These are phyloP conservation scores for Leucopternis melanops DNA, from an alignment of 2,113 vertebrate species.

Conservation along the genomic window DNA sequence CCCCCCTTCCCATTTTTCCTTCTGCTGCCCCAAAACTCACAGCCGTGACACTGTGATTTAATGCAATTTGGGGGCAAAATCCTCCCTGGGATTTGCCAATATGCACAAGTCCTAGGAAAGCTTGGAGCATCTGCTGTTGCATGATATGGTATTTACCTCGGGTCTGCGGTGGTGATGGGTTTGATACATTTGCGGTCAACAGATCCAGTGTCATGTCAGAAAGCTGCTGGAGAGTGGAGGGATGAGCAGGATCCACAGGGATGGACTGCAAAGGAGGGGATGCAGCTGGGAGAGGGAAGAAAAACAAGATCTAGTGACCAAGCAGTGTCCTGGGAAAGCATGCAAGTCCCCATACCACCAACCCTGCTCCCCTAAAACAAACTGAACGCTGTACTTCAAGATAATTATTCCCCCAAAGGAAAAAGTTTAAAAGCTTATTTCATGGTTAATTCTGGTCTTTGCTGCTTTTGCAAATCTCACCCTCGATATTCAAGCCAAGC, in stretches of 20 bases:
- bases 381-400: fast-evolving
- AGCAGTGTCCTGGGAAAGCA: not conserved
- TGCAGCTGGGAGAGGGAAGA: not conserved
- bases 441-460: not conserved
- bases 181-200: fast-evolving
- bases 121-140: fast-evolving
- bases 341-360: not conserved
- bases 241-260: fast-evolving
- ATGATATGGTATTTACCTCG: fast-evolving
- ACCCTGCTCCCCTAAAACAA: not conserved
- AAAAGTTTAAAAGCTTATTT: not conserved
- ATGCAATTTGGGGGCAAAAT: not conserved
- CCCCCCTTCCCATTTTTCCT: not conserved
- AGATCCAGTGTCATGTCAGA: not conserved
- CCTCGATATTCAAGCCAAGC: not conserved
- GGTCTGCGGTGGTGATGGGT: fast-evolving
- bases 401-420: not conserved
- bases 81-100: not conserved
- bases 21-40: not conserved
- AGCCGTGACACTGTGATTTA: not conserved
- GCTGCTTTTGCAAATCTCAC: not conserved
- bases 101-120: not conserved
- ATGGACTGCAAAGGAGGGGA: not conserved
- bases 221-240: not conserved
- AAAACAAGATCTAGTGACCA: not conserved